Evolutionary conservation across 2,797 vertebrate species (phyloP).

Genomic region (Spinus pinus): DNA sequence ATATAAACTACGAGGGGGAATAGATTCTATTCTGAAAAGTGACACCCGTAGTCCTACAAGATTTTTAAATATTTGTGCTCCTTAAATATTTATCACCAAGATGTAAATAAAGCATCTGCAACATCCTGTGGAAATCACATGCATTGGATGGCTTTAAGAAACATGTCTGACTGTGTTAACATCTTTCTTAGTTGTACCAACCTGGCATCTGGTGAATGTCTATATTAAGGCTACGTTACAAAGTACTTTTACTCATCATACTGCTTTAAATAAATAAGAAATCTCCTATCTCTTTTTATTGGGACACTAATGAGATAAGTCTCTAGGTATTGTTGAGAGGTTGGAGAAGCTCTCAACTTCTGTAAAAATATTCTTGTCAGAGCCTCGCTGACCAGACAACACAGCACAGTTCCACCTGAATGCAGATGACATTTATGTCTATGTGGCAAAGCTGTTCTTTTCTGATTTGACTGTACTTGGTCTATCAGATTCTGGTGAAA

Average conservation of each 20-base stretch:
- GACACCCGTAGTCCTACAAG: conserved; percentile 36
- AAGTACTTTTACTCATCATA: not conserved
- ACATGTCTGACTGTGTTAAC: not conserved
- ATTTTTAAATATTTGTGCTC: conserved; percentile 61
- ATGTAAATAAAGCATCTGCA: conserved; percentile 40
- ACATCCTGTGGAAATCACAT: not conserved
- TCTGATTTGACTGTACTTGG: not conserved
- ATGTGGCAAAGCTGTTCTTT: conserved; percentile 28
- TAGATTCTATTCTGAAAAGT: conserved; percentile 58
- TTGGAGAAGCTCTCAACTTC: not conserved
- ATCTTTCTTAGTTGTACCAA: conserved; percentile 18
- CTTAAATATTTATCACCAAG: conserved; percentile 44
- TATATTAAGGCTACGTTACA: not conserved
- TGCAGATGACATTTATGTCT: not conserved
- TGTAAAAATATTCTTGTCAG: not conserved
- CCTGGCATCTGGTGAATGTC: conserved; percentile 1
- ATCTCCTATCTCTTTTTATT: not conserved
- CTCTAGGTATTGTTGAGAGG: not conserved
- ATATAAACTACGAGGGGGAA: conserved; percentile 33
- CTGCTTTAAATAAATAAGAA: not conserved
- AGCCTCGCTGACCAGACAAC: not conserved
- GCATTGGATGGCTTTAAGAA: conserved; percentile 19
- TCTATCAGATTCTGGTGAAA: not conserved
- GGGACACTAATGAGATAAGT: not conserved
- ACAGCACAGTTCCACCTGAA: not conserved